A percentile compares a stretch with the other conserved stretches of the same genome.
phyloP scores from a whole-genome alignment of 92 coral and sea anemone genomes.

The Phymanthus crucifer region DNA sequence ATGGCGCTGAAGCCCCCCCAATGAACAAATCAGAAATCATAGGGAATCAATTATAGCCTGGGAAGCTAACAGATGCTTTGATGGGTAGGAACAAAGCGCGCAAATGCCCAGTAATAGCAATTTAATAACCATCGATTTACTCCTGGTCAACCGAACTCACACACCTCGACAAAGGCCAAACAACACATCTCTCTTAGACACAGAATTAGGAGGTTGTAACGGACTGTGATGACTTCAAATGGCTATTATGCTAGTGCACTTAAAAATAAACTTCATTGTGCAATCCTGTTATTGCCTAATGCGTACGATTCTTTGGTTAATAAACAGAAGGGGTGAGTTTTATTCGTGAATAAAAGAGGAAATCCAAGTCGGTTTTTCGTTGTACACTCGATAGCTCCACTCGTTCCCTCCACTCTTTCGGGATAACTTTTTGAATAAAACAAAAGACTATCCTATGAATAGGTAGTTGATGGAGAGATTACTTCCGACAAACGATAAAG shows the following conservation, averaged over 20 bases:
- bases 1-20: slow-evolving; percentile 63
- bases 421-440: slow-evolving; percentile 23
- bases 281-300: slow-evolving; percentile 3
- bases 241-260: slow-evolving; percentile 4
- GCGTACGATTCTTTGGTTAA: background rate
- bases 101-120: slow-evolving; percentile 71
- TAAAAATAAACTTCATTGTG: background rate
- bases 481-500: slow-evolving; percentile 13
- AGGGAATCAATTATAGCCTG: slow-evolving; percentile 86
- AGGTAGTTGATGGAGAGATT: slow-evolving; percentile 28
- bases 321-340: background rate
- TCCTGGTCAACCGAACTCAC: slow-evolving; percentile 39
- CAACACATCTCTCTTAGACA: slow-evolving; percentile 8
- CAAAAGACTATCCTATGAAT: slow-evolving; percentile 28
- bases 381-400: background rate
- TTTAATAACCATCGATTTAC: slow-evolving; percentile 75
- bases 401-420: background rate
- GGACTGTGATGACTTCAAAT: slow-evolving; percentile 40
- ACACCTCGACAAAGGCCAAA: slow-evolving; percentile 37
- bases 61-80: slow-evolving; percentile 81
- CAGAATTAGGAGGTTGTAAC: slow-evolving; percentile 41
- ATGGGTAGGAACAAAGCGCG: slow-evolving; percentile 58
- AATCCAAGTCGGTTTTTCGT: background rate
- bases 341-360: background rate
- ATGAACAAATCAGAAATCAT: slow-evolving; percentile 86